Evolutionary conservation across 2,888 invertebrate genomes (phyloP).

Genomic region (Tetragonula carbonaria): DNA sequence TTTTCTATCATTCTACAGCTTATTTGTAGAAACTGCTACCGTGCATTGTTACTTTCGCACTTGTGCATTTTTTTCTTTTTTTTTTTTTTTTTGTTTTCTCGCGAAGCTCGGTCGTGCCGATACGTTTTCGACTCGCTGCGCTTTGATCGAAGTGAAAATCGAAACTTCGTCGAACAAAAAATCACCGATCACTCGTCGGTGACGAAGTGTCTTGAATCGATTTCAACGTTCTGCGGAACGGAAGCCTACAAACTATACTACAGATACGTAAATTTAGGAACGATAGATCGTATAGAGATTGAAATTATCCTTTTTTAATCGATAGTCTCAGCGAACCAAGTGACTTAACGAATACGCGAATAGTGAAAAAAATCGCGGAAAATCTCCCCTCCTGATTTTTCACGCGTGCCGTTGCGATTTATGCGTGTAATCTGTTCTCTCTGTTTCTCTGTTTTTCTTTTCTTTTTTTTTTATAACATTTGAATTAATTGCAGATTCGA

Average conservation of each 20-base stretch:
- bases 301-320: slow-evolving; percentile 18
- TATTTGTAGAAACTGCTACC: no score
- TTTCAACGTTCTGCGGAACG: slow-evolving; percentile 38
- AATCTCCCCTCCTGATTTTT: neutral
- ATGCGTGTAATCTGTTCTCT: no score
- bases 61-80: no score
- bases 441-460: no score
- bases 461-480: neutral
- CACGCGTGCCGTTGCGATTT: neutral
- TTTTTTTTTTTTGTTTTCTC: no score
- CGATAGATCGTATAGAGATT: slow-evolving; percentile 8
- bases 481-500: neutral
- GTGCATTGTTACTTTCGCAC: no score
- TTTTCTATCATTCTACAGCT: no score
- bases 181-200: neutral
- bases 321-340: neutral
- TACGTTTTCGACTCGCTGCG: no score
- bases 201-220: slow-evolving; percentile 24
- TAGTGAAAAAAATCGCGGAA: neutral
- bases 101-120: no score
- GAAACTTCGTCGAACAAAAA: no score
- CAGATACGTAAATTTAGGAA: slow-evolving; percentile 39
- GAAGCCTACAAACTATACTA: slow-evolving; percentile 43
- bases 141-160: no score
- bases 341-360: neutral